phyloP scores from a whole-genome alignment of 1,140 invertebrate genomes.

The Eumaeus atala region DNA sequence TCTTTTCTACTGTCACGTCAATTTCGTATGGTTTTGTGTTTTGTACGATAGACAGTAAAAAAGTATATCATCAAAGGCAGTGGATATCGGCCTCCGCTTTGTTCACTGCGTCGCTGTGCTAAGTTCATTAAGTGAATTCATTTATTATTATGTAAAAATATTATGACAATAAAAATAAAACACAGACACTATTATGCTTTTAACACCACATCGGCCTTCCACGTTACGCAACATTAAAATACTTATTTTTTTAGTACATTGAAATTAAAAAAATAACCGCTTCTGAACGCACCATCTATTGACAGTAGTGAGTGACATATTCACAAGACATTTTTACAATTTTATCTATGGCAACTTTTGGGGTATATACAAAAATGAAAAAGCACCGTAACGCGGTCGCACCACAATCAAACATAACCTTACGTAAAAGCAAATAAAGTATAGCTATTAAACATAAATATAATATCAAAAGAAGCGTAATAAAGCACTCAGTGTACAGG shows the following conservation, averaged over 20 bases:
- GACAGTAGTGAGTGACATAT: too few species aligned
- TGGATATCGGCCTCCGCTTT: constrained; percentile 6
- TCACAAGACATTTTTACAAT: too few species aligned
- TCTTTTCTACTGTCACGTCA: too few species aligned
- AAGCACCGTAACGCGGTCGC: constrained; percentile 7
- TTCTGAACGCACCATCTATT: too few species aligned
- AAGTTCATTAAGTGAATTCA: not conserved
- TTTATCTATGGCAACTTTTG: too few species aligned
- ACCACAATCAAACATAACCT: constrained; percentile 22
- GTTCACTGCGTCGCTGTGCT: not conserved
- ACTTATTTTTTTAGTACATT: not conserved
- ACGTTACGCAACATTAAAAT: not conserved
- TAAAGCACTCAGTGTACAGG: constrained; percentile 68
- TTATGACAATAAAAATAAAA: not conserved
- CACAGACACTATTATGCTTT: constrained; percentile 5
- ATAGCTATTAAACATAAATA: constrained; percentile 50
- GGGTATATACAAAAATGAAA: not conserved
- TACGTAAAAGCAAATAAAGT: constrained; percentile 42
- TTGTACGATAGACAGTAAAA: constrained; percentile 1
- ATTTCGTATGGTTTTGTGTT: too few species aligned
- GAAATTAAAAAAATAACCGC: not conserved
- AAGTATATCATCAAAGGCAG: not conserved
- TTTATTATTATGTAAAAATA: not conserved
- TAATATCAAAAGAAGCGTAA: constrained; percentile 66
- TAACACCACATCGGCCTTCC: not conserved